These are phyloP conservation scores for Blastobasis lacticolella DNA, from an alignment of 2,888 invertebrate species.

Conservation along the genomic window DNA sequence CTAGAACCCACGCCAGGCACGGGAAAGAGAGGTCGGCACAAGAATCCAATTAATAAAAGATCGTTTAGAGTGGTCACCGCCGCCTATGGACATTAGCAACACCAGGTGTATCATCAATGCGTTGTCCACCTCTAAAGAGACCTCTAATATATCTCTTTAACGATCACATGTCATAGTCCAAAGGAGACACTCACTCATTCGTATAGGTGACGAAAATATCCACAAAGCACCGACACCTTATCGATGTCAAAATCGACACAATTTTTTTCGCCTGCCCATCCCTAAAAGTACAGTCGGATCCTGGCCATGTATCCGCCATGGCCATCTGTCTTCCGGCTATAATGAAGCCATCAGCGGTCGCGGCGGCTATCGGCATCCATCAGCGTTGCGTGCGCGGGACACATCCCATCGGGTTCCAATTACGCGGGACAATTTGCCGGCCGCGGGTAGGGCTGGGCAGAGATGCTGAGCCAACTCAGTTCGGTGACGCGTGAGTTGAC, in stretches of 20 bases:
- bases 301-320: background rate
- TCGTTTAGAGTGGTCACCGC: too few relatives aligned
- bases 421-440: conserved; percentile 10
- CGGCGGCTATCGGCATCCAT: background rate
- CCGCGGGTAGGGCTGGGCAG: background rate
- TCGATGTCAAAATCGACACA: background rate
- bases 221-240: background rate
- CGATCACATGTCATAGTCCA: too few relatives aligned
- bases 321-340: background rate
- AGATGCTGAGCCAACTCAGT: too few relatives aligned
- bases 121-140: too few relatives aligned
- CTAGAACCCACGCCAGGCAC: too few relatives aligned
- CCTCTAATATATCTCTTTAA: too few relatives aligned
- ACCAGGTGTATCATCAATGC: too few relatives aligned
- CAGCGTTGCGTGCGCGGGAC: background rate
- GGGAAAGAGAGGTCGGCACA: too few relatives aligned
- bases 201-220: background rate
- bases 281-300: background rate
- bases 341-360: background rate
- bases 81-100: too few relatives aligned
- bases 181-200: too few relatives aligned
- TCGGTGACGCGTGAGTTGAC: too few relatives aligned
- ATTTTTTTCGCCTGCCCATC: background rate
- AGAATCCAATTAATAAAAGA: too few relatives aligned
- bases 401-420: conserved; percentile 7